Evolutionary conservation across 1,140 invertebrate species (phyloP).

Genomic region (Drosophila ironensis): DNA sequence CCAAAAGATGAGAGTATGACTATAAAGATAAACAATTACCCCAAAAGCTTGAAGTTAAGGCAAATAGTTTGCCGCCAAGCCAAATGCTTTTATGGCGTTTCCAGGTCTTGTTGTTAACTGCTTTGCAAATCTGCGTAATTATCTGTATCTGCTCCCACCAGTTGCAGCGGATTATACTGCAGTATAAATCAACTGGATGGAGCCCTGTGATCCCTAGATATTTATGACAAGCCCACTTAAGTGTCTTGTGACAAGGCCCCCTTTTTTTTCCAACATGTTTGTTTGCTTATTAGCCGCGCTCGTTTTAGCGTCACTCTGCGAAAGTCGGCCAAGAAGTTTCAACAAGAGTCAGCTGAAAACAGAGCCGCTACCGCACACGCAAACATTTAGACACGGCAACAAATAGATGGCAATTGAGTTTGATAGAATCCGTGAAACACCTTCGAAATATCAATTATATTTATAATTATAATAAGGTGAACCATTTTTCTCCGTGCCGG

Average conservation of each 20-base stretch:
- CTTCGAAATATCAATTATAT: background rate
- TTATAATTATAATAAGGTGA: background rate
- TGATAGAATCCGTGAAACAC: no score
- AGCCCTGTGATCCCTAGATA: background rate
- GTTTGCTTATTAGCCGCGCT: constrained; percentile 1
- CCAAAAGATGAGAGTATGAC: background rate
- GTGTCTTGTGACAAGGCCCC: constrained; percentile 29
- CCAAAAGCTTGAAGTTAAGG: background rate
- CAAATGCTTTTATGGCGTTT: background rate
- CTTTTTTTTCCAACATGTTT: background rate
- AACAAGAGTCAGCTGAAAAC: constrained; percentile 2
- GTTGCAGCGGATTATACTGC: constrained; percentile 5
- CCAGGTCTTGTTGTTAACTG: constrained; percentile 15
- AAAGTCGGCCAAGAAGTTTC: constrained; percentile 31
- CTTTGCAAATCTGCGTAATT: constrained; percentile 6
- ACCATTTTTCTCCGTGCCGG: background rate
- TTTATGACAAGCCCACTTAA: constrained; percentile 17
- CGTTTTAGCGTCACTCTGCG: constrained; percentile 23
- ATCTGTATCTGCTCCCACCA: background rate
- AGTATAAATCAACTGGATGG: constrained; percentile 8
- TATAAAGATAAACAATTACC: background rate
- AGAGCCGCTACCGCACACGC: background rate
- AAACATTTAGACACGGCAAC: no score
- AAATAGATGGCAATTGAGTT: no score
- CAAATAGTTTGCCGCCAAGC: background rate